Percentiles rank a stretch among this genome's conserved stretches.
Conservation (phyloP, 2,888 invertebrate genomes). For the Drosophila merina region DNA sequence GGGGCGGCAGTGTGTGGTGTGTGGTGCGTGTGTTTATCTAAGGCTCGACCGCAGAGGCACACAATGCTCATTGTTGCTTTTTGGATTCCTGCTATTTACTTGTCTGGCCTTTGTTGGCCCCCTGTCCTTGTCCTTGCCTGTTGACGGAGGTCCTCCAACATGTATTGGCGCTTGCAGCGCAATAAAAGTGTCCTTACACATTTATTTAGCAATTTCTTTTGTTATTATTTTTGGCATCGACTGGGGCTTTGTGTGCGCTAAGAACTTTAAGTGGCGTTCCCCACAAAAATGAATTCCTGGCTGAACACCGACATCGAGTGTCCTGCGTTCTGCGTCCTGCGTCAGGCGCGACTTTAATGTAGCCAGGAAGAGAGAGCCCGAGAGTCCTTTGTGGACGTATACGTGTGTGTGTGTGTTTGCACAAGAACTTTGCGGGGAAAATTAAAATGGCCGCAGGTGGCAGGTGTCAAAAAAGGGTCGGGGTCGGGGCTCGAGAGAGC, state of each 20-base stretch:
- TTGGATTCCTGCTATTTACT: slow-evolving; percentile 66
- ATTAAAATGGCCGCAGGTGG: slow-evolving; percentile 80
- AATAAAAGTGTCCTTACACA: slow-evolving; percentile 80
- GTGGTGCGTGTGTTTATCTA: slow-evolving; percentile 48
- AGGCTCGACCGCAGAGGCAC: slow-evolving; percentile 38
- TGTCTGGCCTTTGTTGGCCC: slow-evolving; percentile 57
- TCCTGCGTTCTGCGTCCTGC: slow-evolving; percentile 45
- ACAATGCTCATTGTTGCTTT: slow-evolving; percentile 68
- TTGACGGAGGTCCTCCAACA: slow-evolving; percentile 12
- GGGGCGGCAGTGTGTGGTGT: slow-evolving; percentile 9
- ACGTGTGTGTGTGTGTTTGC: slow-evolving; percentile 60
- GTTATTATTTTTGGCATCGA: slow-evolving; percentile 73
- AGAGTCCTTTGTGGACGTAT: slow-evolving; percentile 15
- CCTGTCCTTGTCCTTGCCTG: slow-evolving; percentile 9
- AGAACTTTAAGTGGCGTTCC: slow-evolving; percentile 63
- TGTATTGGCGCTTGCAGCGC: slow-evolving; percentile 61
- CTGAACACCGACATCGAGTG: background rate
- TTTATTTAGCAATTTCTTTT: slow-evolving; percentile 80
- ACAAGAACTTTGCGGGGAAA: slow-evolving; percentile 75
- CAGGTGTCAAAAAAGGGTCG: slow-evolving; percentile 46
- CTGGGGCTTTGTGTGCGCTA: slow-evolving; percentile 42
- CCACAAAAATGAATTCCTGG: slow-evolving; percentile 52
- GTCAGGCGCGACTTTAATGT: slow-evolving; percentile 68
- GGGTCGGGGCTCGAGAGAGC: background rate
- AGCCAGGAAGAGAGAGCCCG: slow-evolving; percentile 5